Percentiles rank a stretch among this genome's conserved stretches.
These are phyloP conservation scores for Leptopterna dolabrata DNA, from an alignment of 2,888 invertebrate species.

Conservation along the genomic window DNA sequence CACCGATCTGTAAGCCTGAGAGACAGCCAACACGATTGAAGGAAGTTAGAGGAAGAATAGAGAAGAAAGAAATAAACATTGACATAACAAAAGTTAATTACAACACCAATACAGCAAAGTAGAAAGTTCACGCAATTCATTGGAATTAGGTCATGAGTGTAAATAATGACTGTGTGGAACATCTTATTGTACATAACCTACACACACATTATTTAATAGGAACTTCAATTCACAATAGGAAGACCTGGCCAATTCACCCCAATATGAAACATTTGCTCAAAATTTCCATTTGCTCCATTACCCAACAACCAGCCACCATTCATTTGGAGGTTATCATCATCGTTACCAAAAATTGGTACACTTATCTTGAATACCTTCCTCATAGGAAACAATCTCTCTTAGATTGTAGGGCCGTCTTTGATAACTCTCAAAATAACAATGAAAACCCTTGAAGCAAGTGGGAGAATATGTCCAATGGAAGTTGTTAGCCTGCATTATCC, in stretches of 20 bases:
- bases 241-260: background rate
- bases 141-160: constrained; percentile 29
- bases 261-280: background rate
- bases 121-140: constrained; percentile 39
- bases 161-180: constrained; percentile 17
- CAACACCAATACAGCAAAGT: constrained; percentile 57
- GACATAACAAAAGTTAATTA: constrained; percentile 60
- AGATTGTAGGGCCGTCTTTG: too few species aligned
- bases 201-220: constrained; percentile 12
- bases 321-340: background rate
- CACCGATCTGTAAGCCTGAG: constrained; percentile 68
- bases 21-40: constrained; percentile 64
- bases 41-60: constrained; percentile 63
- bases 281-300: background rate
- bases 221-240: background rate
- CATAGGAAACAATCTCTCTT: too few species aligned
- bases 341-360: too few species aligned
- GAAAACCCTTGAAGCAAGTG: too few species aligned
- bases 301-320: background rate
- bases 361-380: too few species aligned
- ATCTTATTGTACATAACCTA: constrained; percentile 24
- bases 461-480: too few species aligned
- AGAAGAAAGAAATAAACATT: constrained; percentile 62
- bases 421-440: too few species aligned
- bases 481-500: too few species aligned